Evolutionary conservation across 2,113 vertebrate species (phyloP), one percentile per base, ranked within the genome.

Genomic region (Antigone vipio): DNA sequence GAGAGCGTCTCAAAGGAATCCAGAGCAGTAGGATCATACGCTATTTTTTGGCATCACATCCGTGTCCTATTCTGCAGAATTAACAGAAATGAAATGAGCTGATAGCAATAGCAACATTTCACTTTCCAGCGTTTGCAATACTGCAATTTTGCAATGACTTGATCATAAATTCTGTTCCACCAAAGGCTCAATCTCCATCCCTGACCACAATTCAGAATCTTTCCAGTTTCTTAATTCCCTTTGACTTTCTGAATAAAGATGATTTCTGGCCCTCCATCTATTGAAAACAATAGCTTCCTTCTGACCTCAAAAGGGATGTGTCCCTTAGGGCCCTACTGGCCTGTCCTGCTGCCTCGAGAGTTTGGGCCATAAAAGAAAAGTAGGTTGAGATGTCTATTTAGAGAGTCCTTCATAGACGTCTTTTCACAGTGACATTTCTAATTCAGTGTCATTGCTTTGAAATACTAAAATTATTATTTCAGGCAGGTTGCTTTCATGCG

Each of bases 231-330:
- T 87, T 93, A 91, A 93, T 76, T 92, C 49, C 62, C 32, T 92
- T 53, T 78, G 84, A 87, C 86, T 92, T 95, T 80, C 84, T 76
- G 66, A 97, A 95, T 69, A 95, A 87, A 76, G 69, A 95, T 22
- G 84, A 89, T 94, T 97, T 96, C 85, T 95, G 67, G 42, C 67
- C 42, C 69, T 82, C 45, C 49, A 68, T 92, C 60, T 68, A 75
- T 11, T 76, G 92, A 75, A 95, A 94, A 96, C 93, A 95, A 97
- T 87, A 81, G 93, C 58, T 79, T 85, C 59, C 58, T 79, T 89
- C 77, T 91, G 91, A 94, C 87, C 96, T 95, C 67, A 89, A 73
- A 87, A 84, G 76, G 42, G 38, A 87, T 50, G 38, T 21, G 27
- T 85, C 91, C 94, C 91, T 80, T 55, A 83, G 52, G 89, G 45